Base-by-base conservation (phyloP, 2,113 vertebrate genomes). In the Prolemur simus region DNA sequence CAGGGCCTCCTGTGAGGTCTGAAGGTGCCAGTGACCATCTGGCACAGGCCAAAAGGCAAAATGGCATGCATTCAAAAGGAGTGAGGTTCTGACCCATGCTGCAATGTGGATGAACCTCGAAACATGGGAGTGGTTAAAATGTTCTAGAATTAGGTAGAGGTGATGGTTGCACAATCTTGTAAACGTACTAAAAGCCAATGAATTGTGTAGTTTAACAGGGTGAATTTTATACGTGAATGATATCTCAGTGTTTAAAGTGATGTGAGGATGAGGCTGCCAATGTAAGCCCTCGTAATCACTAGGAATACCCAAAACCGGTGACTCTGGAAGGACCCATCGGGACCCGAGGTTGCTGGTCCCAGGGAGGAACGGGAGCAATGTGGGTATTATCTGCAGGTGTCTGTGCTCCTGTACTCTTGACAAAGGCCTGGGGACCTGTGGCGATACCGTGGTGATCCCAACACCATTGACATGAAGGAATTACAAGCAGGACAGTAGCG, bases 361-460 rank as follows among this genome's bases (percentile, higher is more conserved):
- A 5, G n/a, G 7, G 42, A 29, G 8, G 15, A 42, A 1, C 8
- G 60, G 39, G 23, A 2, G 20, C 1, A 17, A 37, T 27, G 6
- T 12, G 8, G 0, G 2, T 8, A 34, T 29, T 4, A 6, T 1
- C 4, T 15, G 5, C 32, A 14, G 2, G 63, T 54, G 29, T 45
- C 18, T 47, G 25, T 34, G 2, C 2, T 14, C 32, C 21, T 18
- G 3, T 64, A 42, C 8, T 71, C 39, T 20, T 42, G 66, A 54
- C 66, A 14, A 23, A 83, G n/a, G 29, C 29, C 25, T 13, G 34
- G 34, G 29, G 12, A 14, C 47, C 18, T 34, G 2, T 34, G 25
- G 4, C 7, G 1, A 25, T 10, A 8, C 18, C 11, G 2, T 39
- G 25, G 4, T 5, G 2, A 25, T 10, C 6, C 18, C 11, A 17